Percentiles rank a stretch among this genome's conserved stretches.
These are phyloP conservation scores for Meteorus cinctellus DNA, from an alignment of 2,888 invertebrate species.

Conservation along the genomic window DNA sequence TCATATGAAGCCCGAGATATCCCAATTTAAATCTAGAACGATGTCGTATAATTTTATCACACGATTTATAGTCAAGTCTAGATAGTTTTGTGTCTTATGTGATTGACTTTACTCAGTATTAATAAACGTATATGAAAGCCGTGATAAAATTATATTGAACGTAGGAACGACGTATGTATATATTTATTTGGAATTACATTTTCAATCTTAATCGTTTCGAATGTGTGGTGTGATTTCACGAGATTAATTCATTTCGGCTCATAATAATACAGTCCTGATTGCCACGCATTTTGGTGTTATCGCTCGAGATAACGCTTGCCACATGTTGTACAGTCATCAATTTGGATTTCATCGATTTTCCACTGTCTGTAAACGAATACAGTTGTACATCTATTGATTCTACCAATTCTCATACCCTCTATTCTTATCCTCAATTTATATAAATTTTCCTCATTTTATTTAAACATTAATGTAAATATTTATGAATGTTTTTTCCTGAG, in stretches of 20 bases:
- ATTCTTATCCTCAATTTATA: background rate
- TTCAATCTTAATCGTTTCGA: background rate
- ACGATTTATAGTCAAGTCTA: conserved; percentile 41
- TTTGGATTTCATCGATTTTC: conserved; percentile 39
- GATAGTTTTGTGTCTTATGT: conserved; percentile 28
- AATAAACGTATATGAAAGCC: conserved; percentile 36
- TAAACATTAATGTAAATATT: background rate
- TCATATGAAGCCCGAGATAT: too few relatives aligned
- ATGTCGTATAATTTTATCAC: too few relatives aligned
- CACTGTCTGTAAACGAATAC: background rate
- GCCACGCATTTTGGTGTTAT: conserved; percentile 32
- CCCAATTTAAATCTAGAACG: too few relatives aligned
- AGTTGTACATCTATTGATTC: background rate
- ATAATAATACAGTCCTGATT: background rate
- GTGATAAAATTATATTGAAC: conserved; percentile 18
- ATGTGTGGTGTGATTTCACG: background rate
- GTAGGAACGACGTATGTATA: background rate
- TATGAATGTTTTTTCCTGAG: too few relatives aligned
- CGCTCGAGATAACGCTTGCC: conserved; percentile 37
- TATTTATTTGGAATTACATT: background rate
- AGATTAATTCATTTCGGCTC: conserved; percentile 14
- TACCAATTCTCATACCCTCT: background rate
- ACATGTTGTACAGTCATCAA: conserved; percentile 35
- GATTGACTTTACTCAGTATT: conserved; percentile 33
- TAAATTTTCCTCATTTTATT: background rate